Conservation (phyloP, 2,797 vertebrate species). For the Sphenodon punctatus region DNA sequence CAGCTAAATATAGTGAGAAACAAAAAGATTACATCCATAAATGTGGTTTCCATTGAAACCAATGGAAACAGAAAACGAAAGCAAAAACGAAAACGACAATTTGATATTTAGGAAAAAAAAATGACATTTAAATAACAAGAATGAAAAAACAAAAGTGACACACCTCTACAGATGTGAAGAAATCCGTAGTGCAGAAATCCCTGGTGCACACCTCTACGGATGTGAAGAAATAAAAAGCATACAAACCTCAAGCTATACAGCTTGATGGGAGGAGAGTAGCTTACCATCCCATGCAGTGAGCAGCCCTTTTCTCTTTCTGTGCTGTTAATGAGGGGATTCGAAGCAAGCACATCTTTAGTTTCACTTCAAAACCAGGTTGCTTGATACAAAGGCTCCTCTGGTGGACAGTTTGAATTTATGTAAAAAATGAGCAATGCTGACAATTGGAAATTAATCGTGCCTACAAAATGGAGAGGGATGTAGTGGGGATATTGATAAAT, state of each 20-base stretch:
- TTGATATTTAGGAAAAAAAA: no score
- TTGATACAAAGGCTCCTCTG: neutral
- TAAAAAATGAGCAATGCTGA: neutral
- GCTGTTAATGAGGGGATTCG: neutral
- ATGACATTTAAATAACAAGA: no score
- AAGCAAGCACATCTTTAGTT: neutral
- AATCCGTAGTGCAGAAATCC: no score
- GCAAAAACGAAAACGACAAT: no score
- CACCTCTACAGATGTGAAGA: no score
- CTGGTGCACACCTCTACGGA: no score
- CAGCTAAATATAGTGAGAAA: no score
- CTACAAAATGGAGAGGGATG: neutral
- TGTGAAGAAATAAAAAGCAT: neutral
- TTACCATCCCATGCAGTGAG: neutral
- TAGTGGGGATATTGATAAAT: neutral
- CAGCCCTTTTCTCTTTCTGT: neutral
- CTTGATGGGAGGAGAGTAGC: neutral
- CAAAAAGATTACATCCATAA: no score
- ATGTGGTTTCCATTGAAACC: no score
- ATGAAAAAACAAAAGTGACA: no score
- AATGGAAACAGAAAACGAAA: no score
- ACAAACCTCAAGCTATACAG: neutral
- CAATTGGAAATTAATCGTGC: neutral
- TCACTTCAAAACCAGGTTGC: neutral
- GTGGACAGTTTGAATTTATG: neutral